A percentile compares a stretch with the other conserved stretches of the same genome.
Evolutionary conservation across 2,797 vertebrate species (phyloP).

Genomic region (Pampus argenteus): DNA sequence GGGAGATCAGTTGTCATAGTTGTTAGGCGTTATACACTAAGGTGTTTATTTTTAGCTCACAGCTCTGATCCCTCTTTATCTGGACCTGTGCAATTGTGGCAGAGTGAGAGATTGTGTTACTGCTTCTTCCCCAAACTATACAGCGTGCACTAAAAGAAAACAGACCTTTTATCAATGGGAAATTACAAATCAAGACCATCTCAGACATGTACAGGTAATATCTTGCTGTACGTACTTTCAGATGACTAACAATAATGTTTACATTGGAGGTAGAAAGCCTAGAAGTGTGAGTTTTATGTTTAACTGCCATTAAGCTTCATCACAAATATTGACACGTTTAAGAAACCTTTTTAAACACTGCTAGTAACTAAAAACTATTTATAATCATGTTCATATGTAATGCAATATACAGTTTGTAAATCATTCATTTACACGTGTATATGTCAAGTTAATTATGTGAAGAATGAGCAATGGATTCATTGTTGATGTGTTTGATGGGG

Average conservation of each 20-base stretch:
- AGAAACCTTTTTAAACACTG: neutral
- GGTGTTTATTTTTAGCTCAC: conserved; percentile 94
- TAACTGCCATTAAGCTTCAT: neutral
- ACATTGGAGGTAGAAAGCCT: neutral
- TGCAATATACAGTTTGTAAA: neutral
- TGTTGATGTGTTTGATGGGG: conserved; percentile 20
- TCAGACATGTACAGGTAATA: conserved; percentile 96
- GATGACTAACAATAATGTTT: neutral
- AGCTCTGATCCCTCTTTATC: conserved; percentile 86
- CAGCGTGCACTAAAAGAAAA: conserved; percentile 50
- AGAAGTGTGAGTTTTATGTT: neutral
- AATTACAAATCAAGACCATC: conserved; percentile 99
- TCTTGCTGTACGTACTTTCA: neutral
- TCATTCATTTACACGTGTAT: too few species aligned
- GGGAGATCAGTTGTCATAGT: conserved; percentile 85
- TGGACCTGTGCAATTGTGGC: conserved; percentile 78
- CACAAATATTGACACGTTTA: neutral
- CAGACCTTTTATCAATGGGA: conserved; percentile 87
- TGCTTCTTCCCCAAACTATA: conserved; percentile 70
- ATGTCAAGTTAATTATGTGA: neutral
- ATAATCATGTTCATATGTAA: neutral
- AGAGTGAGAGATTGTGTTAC: conserved; percentile 77
- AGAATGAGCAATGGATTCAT: neutral
- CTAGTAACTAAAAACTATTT: neutral
- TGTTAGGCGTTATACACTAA: conserved; percentile 88